Evolutionary conservation across 2,797 vertebrate species (phyloP), one percentile per base, ranked within the genome.

Genomic region (Merluccius polli): DNA sequence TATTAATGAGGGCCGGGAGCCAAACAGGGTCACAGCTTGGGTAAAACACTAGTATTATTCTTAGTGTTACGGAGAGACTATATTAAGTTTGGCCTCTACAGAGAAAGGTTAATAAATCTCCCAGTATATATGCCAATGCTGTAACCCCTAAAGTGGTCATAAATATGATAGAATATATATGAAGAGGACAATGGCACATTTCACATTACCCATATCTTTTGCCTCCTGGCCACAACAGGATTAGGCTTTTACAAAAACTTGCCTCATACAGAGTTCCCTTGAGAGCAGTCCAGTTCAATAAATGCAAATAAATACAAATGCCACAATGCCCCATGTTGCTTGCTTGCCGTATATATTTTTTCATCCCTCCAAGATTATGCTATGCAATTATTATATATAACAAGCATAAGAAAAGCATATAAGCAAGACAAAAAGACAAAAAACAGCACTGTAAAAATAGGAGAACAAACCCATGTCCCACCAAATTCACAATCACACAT

Each of bases 181-280:
- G 59, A 65, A 65, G 41, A 59, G 77, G 72, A 75, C 63, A 73
- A 72, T 75, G 48, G 73, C 68, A 72, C 75, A 77, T 75, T 65
- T 76, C 75, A 27, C 59, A 65, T 65, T 65, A 65, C n/a, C 59
- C 27, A 67, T 35, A 31, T 32, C 24, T 27, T 65, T 16, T 65
- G 24, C 59, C 59, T 65, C 59, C 59, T 27, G 24, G 24, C 24
- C 24, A 65, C 59, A 27, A 65, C n/a, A 65, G 24, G 59, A 65
- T 65, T 65, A 27, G 59, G 10, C 59, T 27, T 4, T 27, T 65
- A 65, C 59, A 13, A 27, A 65, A 65, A 65, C n/a, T 11, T 27
- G 41, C 24, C 7, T 63, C n/a, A 63, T 63, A 27, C 8, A 24
- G n/a, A 63, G 27, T 27, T 63, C 59, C 59, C 24, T 11, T n/a